These are phyloP conservation scores for Acipenser ruthenus DNA, from an alignment of 2,797 vertebrate genomes.

Conservation along the genomic window DNA sequence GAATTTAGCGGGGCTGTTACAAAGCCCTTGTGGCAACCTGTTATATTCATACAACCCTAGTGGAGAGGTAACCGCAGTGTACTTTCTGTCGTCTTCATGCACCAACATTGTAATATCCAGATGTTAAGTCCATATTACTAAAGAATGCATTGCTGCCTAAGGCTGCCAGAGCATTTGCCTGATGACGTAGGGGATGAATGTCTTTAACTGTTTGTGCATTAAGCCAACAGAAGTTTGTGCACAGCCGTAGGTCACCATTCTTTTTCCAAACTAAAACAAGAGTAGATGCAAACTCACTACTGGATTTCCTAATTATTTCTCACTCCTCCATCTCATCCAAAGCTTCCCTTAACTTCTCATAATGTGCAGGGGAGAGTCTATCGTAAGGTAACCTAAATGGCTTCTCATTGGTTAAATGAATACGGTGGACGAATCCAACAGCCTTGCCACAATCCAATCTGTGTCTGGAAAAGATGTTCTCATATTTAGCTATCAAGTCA, in stretches of 20 bases:
- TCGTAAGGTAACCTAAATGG: neutral
- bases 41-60: slow-evolving; percentile 26
- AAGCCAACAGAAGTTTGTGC: slow-evolving; percentile 26
- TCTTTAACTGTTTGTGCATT: slow-evolving; percentile 17
- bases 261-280: slow-evolving; percentile 24
- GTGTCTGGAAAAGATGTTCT: slow-evolving; percentile 2
- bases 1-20: slow-evolving; percentile 17
- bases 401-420: neutral
- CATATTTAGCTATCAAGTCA: neutral
- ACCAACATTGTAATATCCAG: slow-evolving; percentile 22
- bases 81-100: slow-evolving; percentile 21
- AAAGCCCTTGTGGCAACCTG: slow-evolving; percentile 11
- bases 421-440: neutral
- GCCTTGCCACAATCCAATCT: slow-evolving; percentile 7
- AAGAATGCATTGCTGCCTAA: slow-evolving; percentile 22
- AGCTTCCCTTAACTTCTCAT: neutral
- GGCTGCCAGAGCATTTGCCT: slow-evolving; percentile 1
- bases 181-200: neutral
- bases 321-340: neutral
- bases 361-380: neutral
- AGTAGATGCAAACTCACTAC: slow-evolving; percentile 9
- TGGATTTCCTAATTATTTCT: slow-evolving; percentile 16
- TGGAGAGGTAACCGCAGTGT: slow-evolving; percentile 8
- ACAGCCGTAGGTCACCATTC: slow-evolving; percentile 5
- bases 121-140: slow-evolving; percentile 24